Evolutionary conservation across 2,888 invertebrate genomes (phyloP).

Genomic region (Nemurella pictetii): DNA sequence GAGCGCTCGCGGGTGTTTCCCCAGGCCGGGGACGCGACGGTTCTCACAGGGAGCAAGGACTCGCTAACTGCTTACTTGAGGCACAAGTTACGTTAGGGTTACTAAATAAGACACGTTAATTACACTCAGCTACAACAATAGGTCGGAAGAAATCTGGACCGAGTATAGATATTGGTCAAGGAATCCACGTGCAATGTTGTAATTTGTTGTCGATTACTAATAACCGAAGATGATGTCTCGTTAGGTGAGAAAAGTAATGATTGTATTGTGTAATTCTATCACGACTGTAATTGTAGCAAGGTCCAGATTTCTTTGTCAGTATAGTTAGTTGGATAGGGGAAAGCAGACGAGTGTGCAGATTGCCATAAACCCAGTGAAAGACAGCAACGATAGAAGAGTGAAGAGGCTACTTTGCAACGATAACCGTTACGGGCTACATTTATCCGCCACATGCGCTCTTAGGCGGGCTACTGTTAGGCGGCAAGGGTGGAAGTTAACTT

Average conservation of each 20-base stretch:
- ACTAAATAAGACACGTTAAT: neutral
- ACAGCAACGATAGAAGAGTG: slow-evolving; percentile 42
- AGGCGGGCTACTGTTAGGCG: neutral
- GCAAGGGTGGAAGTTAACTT: neutral
- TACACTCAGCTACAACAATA: neutral
- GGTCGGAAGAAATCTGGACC: neutral
- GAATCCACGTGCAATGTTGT: neutral
- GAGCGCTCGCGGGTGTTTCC: neutral
- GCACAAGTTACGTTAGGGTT: neutral
- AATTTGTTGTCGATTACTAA: too few relatives aligned
- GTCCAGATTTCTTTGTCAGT: neutral
- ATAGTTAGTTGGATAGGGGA: slow-evolving; percentile 35
- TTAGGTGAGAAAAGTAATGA: too few relatives aligned
- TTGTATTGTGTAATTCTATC: neutral
- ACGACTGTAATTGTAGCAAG: neutral
- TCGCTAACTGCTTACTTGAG: neutral
- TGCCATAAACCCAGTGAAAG: slow-evolving; percentile 42
- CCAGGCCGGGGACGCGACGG: neutral
- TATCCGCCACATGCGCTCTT: neutral
- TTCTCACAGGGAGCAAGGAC: neutral
- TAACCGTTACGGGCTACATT: neutral
- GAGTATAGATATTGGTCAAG: neutral
- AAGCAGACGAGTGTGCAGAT: slow-evolving; percentile 42
- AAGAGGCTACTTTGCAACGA: slow-evolving; percentile 37
- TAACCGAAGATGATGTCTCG: too few relatives aligned